Base-by-base conservation (phyloP, 2,888 invertebrate genomes). In the Bhutanitis thaidina region DNA sequence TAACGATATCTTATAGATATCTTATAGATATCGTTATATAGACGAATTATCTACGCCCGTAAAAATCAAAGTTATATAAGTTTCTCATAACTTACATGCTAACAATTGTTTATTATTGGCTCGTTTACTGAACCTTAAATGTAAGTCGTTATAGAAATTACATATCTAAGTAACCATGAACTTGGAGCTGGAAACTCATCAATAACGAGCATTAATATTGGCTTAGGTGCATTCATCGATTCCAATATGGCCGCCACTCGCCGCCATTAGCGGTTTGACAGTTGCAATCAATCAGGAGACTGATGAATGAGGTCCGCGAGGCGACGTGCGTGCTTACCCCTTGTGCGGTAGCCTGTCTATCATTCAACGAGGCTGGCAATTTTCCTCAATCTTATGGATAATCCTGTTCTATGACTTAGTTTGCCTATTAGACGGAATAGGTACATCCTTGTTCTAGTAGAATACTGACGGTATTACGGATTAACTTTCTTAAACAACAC, bases 181-280 rank as follows among this genome's bases (percentile, higher is more conserved):
- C 80, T 84, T 77, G 73, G 55, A 54, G 54, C 55, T 49, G 69
- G 38, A 25, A 34, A 47, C 71, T 73, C 84, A 87, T 88, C 83
- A 86, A 88, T 85, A 86, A 83, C 74, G 56, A 60, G 71, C 74
- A 82, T 85, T 80, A 80, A 80, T 83, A 80, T 78, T 76, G 79
- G 80, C 80, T 80, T 83, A 78, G 77, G 71, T 77, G 79, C 79
- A 81, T 80, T 78, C 76, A 74, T 73, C 71, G 75, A 69, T 69
- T 71, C 71, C 74, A 77, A 76, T 73, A 79, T 72, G 80, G 81
- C 76, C 69, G 78, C 70, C 79, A 74, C 76, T 85, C 82, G 78
- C 77, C 82, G 84, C 86, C 83, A 87, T 88, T 86, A 85, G 64
- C 61, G 74, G 73, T 80, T 81, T 85, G 88, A 88, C 89, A 88